Percentiles rank a stretch among this genome's conserved stretches.
Conservation (phyloP, 2,113 vertebrate genomes). For the Empidonax alnorum region DNA sequence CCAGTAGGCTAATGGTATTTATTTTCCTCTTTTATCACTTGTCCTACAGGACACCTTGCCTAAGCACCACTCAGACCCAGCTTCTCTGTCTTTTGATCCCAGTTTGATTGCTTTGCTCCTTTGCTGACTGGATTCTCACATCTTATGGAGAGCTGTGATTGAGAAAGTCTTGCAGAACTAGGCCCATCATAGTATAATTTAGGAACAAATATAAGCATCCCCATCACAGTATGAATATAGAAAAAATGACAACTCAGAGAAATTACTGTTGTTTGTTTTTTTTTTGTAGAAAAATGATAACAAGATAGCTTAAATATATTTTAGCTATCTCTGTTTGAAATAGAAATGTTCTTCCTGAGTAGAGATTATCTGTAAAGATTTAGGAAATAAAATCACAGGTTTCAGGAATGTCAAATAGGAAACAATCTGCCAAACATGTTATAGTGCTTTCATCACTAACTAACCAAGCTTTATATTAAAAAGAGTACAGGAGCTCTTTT, state of each 20-base stretch:
- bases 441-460: background rate
- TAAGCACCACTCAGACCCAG: background rate
- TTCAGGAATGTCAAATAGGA: background rate
- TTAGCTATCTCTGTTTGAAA: background rate
- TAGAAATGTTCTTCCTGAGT: background rate
- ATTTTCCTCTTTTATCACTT: background rate
- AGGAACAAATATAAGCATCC: background rate
- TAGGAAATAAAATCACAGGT: background rate
- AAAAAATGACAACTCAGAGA: background rate
- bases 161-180: background rate
- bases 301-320: background rate
- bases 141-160: background rate
- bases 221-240: background rate
- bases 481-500: background rate
- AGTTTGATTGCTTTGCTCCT: slow-evolving; percentile 12
- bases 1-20: background rate
- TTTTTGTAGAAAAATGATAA: background rate
- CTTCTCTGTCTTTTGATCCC: background rate
- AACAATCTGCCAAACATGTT: background rate
- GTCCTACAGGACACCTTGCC: background rate
- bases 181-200: background rate
- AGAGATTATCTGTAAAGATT: background rate
- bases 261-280: background rate
- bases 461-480: background rate
- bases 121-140: background rate